These are phyloP conservation scores for Speoplatyrhinus poulsoni DNA, from an alignment of 2,113 vertebrate species.

Conservation along the genomic window DNA sequence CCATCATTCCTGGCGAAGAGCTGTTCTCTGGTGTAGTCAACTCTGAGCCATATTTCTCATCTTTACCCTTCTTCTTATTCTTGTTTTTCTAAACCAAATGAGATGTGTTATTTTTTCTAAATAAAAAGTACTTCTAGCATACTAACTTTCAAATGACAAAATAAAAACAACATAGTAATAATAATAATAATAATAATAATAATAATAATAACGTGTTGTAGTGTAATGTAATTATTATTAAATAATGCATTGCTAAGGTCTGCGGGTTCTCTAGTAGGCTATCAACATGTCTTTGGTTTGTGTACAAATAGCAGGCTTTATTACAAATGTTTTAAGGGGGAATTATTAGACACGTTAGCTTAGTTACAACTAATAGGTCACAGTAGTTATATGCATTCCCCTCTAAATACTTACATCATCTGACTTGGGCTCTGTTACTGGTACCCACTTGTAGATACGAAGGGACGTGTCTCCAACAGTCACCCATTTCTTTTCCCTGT, in stretches of 20 bases:
- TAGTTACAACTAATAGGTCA: not conserved
- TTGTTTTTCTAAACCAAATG: constrained; percentile 86
- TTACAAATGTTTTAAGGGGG: not conserved
- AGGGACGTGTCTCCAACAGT: constrained; percentile 97
- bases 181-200: not conserved
- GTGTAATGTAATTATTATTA: not conserved
- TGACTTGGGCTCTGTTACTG: constrained; percentile 93
- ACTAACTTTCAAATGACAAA: not conserved
- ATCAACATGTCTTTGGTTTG: no score
- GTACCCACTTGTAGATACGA: constrained; percentile 98
- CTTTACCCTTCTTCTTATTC: constrained; percentile 95
- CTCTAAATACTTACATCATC: constrained; percentile 85
- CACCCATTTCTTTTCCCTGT: constrained; percentile 99
- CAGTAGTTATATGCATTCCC: not conserved
- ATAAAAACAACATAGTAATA: not conserved
- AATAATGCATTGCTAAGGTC: no score
- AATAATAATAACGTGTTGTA: not conserved
- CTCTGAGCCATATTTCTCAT: constrained; percentile 94
- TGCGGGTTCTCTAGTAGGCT: no score
- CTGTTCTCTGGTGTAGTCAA: constrained; percentile 96
- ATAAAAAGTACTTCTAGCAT: not conserved
- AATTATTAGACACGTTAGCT: not conserved
- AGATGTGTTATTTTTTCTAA: not conserved
- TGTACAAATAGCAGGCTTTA: no score
- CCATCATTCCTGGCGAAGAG: constrained; percentile 97